Evolutionary conservation across 2,888 invertebrate species (phyloP), one percentile per base, ranked within the genome.

Genomic region (Microctonus aethiopoides): DNA sequence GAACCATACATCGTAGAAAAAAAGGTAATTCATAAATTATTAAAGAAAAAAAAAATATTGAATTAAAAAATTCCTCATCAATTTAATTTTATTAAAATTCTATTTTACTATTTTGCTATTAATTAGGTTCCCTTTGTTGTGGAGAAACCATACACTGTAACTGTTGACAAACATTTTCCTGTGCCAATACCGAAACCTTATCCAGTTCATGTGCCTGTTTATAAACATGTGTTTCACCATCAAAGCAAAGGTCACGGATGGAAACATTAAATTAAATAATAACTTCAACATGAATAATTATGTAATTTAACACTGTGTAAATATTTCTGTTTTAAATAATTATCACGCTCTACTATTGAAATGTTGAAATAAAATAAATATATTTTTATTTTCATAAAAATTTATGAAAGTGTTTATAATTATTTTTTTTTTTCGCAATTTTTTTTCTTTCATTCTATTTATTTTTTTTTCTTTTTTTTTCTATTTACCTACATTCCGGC

Each of bases 1-100:
- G 89, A 90, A 75, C 89, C 89, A n/a, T 89, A 90, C 46, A 87
- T 89, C 65, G 86, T 90, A 5, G 90, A 90, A 78, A 90, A 87
- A 76, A 90, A 89, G 70, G 90, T 86, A 78, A 71, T 24, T n/a
- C n/a, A n/a, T n/a, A n/a, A n/a, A n/a, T n/a, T n/a, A n/a, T n/a
- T n/a, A 1, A 63, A 11, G 11, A 22, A 20, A 34, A 22, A 5
- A 16, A 36, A 34, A 46, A 36, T 36, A 57, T 59, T 32, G 24
- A 52, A 16, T 26, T 36, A 54, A 22, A 2, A n/a, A 62, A 56
- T 11, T 2, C 9, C 24, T 54, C 11, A 22, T 36, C n/a, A n/a
- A n/a, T n/a, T n/a, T n/a, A n/a, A n/a, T n/a, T n/a, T n/a, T n/a
- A n/a, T n/a, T n/a, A n/a, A n/a, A 36, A 26, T 6, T 32, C 39